Percentiles rank a stretch among this genome's conserved stretches.
phyloP scores from a whole-genome alignment of 2,113 vertebrate species.

The Verasper variegatus region DNA sequence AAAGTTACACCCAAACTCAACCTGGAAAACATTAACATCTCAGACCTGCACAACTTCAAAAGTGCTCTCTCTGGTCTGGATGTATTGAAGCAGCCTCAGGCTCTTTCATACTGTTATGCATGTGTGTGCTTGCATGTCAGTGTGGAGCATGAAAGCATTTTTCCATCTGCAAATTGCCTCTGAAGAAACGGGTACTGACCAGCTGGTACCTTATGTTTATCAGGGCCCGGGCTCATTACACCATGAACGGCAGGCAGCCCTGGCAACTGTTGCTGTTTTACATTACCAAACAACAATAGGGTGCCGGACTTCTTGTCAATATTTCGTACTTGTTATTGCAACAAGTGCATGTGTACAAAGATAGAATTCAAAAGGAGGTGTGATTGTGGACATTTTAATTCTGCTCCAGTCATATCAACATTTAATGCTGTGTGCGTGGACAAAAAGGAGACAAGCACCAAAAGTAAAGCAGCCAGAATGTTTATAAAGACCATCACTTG shows the following conservation, averaged over 20 bases:
- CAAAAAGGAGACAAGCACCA: background rate
- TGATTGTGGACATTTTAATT: conserved; percentile 47
- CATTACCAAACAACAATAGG: conserved; percentile 56
- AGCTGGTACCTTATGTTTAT: conserved; percentile 71
- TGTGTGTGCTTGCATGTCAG: conserved; percentile 12
- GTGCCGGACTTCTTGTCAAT: conserved; percentile 27
- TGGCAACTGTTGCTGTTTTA: conserved; percentile 47
- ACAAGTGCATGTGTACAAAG: background rate
- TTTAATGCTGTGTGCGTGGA: background rate
- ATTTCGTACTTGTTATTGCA: conserved; percentile 35
- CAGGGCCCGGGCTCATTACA: conserved; percentile 47
- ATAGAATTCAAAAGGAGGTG: conserved; percentile 4
- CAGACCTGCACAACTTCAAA: conserved; percentile 62
- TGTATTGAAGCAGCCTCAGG: conserved; percentile 44
- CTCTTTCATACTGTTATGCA: conserved; percentile 19
- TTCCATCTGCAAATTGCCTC: conserved; percentile 65
- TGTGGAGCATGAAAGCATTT: conserved; percentile 47
- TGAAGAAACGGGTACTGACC: conserved; percentile 63
- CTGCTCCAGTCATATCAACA: background rate
- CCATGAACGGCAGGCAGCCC: conserved; percentile 59
- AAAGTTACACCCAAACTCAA: conserved; percentile 19
- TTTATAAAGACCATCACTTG: background rate
- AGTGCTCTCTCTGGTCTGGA: conserved; percentile 32
- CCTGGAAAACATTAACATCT: conserved; percentile 63
- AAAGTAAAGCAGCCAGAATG: background rate